Evolutionary conservation across 2,888 invertebrate genomes (phyloP), one percentile per base, ranked within the genome.

Genomic region (Biston stratarius): DNA sequence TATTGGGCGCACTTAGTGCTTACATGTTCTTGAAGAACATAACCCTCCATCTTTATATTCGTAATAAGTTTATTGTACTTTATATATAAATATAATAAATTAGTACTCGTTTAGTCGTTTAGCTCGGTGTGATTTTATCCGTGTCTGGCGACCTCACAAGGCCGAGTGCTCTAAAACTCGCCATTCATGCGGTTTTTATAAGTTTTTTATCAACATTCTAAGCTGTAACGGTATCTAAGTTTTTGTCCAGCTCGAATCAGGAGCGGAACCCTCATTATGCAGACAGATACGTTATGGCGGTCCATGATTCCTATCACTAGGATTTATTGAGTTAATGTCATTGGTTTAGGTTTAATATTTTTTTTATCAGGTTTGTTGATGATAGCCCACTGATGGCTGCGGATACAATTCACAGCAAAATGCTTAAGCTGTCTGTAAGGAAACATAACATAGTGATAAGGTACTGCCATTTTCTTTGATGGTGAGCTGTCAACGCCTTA

Each of bases 71-170:
- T 24, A 24, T 24, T 24, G 3, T 24, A 24, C 24, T 24, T 24
- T 24, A n/a, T n/a, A n/a, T n/a, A n/a, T n/a, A n/a, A n/a, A n/a
- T n/a, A n/a, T n/a, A n/a, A n/a, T n/a, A n/a, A n/a, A n/a, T n/a
- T n/a, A n/a, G n/a, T n/a, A n/a, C 36, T 49, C n/a, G 36, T 67
- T 61, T 15, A 49, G 24, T 38, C 6, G 47, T 36, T 33, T 61
- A 34, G 33, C 15, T 61, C 83, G 83, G 90, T 90, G 88, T 87
- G 71, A 86, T 15, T 1, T 67, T 42, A 48, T 42, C 36, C 67
- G 49, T 24, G 24, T 56, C 58, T 48, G 15, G 53, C 77, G 89
- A 87, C 90, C 89, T 89, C 86, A 81, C 90, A 90, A 90, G 90
- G 90, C 89, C 89, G 85, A 70, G 73, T 79, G 81, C 83, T 70